Conservation (phyloP, 2,888 invertebrate genomes). For the Frankliniella intonsa region DNA sequence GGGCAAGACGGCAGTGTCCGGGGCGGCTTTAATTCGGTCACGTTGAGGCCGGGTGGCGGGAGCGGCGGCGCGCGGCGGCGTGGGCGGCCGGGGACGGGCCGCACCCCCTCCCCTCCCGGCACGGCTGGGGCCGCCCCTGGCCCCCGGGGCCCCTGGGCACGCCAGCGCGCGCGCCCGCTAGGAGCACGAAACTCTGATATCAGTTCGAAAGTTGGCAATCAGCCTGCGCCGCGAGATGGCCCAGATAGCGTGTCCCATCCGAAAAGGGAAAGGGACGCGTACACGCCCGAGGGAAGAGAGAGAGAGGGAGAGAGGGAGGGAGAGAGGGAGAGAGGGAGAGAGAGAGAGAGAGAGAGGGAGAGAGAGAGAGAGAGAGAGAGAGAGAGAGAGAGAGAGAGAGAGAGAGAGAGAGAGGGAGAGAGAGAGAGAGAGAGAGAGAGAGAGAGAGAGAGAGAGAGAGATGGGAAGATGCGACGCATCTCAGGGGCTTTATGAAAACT, state of each 20-base stretch:
- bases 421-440: neutral
- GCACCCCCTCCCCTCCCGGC: too few relatives aligned
- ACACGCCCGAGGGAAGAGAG: neutral
- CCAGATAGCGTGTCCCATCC: neutral
- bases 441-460: neutral
- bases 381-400: slow-evolving; percentile 1
- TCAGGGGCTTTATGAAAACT: too few relatives aligned
- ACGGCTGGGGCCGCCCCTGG: neutral
- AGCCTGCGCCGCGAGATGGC: neutral
- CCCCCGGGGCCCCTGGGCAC: too few relatives aligned
- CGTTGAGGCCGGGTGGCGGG: neutral
- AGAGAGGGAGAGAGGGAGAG: too few relatives aligned
- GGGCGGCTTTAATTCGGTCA: neutral
- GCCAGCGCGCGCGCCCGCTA: too few relatives aligned
- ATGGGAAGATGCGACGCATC: neutral
- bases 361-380: neutral
- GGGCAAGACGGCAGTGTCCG: neutral
- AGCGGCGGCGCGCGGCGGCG: neutral
- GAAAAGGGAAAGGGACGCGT: neutral
- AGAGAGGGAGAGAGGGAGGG: too few relatives aligned
- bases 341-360: too few relatives aligned
- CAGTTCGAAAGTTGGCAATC: slow-evolving; percentile 4
- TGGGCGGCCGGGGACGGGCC: neutral
- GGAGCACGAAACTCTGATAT: too few relatives aligned
- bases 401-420: neutral